Evolutionary conservation across 2,113 vertebrate species (phyloP), one percentile per base, ranked within the genome.

Genomic region (Bujurquina vittata): DNA sequence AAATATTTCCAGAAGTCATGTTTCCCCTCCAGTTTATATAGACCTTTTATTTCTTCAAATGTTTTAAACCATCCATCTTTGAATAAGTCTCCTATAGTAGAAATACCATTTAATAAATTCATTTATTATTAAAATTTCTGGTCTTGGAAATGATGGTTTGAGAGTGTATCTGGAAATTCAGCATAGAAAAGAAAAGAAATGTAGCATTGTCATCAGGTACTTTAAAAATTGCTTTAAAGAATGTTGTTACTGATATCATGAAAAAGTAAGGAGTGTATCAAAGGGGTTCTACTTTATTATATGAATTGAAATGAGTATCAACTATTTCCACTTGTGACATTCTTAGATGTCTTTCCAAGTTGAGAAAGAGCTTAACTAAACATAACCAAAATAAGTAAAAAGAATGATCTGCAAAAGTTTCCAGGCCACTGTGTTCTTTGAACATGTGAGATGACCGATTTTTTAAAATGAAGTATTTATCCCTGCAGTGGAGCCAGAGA

Each of bases 331-430:
- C 12, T 31, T 69, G 15, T 49, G 65, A 49, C 43, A 49, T 11
- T 69, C 49, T 69, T 72, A 52, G 65, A 31, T 72, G 43, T 69
- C 23, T 69, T 69, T 69, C 65, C 65, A 52, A 69, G 22, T 49
- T 69, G 1, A 49, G 40, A 49, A 69, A 49, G 49, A 69, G 43
- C 43, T 4, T 12, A 10, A 31, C 65, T 69, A 52, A 55, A 69
- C n/a, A 52, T 1, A 52, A 31, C 65, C 65, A 69, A 52, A 37
- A 69, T 49, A 0, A 69, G 17, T 69, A 20, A 54, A 18, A 54
- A 54, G 40, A 52, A 4, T 15, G 23, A 69, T 3, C 15, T 49
- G 40, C 5, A 10, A 69, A 52, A 52, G 23, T 20, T 72, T 72
- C 43, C 65, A 72, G 43, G 31, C 65, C 17, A 1, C 29, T 52